phyloP scores from a whole-genome alignment of 1,140 invertebrate genomes.

The Drosophila cardini region DNA sequence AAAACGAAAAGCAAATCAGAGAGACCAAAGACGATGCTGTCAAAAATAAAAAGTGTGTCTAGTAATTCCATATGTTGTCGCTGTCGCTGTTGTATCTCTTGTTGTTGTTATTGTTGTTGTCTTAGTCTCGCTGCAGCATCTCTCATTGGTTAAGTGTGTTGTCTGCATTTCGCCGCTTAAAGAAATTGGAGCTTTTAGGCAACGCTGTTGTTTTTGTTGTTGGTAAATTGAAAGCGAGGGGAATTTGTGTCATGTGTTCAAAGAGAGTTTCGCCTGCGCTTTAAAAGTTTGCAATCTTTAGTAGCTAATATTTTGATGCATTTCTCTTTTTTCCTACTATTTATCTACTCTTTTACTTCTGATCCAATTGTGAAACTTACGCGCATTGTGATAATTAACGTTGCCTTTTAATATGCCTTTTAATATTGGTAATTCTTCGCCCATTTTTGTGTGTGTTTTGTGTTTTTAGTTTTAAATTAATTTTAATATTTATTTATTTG shows the following conservation, averaged over 20 bases:
- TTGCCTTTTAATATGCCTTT: constrained; percentile 95
- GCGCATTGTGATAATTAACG: constrained; percentile 95
- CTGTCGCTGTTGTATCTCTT: background rate
- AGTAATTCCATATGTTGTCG: constrained; percentile 27
- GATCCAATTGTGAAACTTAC: constrained; percentile 87
- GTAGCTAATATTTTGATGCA: constrained; percentile 28
- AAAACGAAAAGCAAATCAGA: constrained; percentile 62
- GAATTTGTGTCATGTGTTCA: constrained; percentile 46
- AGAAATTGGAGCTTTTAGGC: constrained; percentile 10
- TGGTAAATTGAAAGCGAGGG: constrained; percentile 67
- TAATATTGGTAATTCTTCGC: constrained; percentile 93
- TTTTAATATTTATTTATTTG: constrained; percentile 16
- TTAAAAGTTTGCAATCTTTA: constrained; percentile 6
- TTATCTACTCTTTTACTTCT: constrained; percentile 17
- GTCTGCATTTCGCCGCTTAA: constrained; percentile 6
- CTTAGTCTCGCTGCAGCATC: background rate
- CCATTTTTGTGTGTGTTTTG: constrained; percentile 86
- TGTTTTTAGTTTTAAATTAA: constrained; percentile 28
- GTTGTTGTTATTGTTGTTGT: constrained; percentile 33
- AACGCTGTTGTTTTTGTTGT: constrained; percentile 36
- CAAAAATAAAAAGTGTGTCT: constrained; percentile 46
- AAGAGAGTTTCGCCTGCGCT: background rate
- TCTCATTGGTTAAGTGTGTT: background rate
- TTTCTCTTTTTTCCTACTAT: constrained; percentile 33
- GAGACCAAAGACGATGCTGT: constrained; percentile 34